Evolutionary conservation across 1,140 invertebrate genomes (phyloP), one percentile per base, ranked within the genome.

Genomic region (Drosophila mauritiana): DNA sequence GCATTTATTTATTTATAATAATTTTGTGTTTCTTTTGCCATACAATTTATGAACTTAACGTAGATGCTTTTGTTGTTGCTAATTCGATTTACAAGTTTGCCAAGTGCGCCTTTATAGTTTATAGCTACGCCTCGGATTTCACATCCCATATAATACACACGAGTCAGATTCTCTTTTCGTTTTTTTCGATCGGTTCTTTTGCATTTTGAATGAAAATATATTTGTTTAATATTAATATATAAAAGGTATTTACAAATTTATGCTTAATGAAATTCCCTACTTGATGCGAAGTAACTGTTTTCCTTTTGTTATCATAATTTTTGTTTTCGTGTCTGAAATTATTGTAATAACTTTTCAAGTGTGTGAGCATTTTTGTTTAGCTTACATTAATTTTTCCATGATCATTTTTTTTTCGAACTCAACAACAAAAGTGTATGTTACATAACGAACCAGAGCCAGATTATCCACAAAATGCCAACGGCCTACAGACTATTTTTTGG

Each of bases 261-360:
- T 61, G 67, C 73, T 80, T 76, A 77, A 83, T 82, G 75, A 79
- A 86, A 79, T 86, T 86, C 72, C 84, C 83, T 86, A 88, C 83
- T 65, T 72, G 83, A 88, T 81, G 79, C 63, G 63, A 61, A 75
- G 72, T 76, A 88, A 74, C 51, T 73, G 61, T 52, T 61, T 72
- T 76, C 59, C 37, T 27, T 53, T 55, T 57, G 46, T 56, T 76
- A 48, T 51, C 40, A 51, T 73, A 56, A 45, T 68, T 56, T 68
- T 74, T 54, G 40, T 73, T 53, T 59, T 54, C 40, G 20, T 46
- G 57, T 55, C 70, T 55, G 73, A 62, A 77, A 83, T 83, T 80
- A 86, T 90, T 78, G 70, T 86, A 80, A 72, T 77, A 91, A 91
- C 90, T 91, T 91, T 91, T 90, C 69, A 91, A 91, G 90, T 91